These are phyloP conservation scores for Tamias sibiricus DNA, from an alignment of 2,113 vertebrate species.

Conservation along the genomic window DNA sequence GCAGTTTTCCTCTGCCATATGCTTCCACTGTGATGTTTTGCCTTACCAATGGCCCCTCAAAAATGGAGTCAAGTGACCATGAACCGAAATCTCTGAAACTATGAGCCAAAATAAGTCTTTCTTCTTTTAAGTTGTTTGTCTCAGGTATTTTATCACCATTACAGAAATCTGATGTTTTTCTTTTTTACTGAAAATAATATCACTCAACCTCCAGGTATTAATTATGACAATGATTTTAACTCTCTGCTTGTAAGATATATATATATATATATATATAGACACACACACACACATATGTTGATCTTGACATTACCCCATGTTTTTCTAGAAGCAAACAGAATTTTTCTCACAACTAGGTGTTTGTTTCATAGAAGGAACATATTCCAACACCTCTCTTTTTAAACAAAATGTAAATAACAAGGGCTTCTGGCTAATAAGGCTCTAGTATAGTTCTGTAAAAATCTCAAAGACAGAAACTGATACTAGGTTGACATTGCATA, in stretches of 20 bases:
- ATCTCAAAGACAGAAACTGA: background rate
- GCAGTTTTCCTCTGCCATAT: background rate
- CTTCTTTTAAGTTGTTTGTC: background rate
- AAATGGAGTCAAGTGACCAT: background rate
- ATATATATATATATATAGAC: too few relatives aligned
- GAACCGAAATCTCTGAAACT: background rate
- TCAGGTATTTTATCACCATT: background rate
- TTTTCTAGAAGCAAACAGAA: background rate
- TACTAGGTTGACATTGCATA: background rate
- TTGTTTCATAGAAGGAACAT: background rate
- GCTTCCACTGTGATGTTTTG: background rate
- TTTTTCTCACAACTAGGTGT: background rate
- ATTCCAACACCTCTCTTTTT: background rate
- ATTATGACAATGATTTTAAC: background rate
- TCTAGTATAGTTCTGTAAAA: background rate
- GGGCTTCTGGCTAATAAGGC: background rate
- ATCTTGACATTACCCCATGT: background rate
- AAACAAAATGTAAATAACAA: background rate
- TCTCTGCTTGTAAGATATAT: background rate
- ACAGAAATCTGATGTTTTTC: background rate
- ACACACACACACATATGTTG: too few relatives aligned
- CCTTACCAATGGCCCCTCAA: background rate
- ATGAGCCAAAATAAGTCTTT: background rate
- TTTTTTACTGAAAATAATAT: background rate
- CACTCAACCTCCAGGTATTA: background rate